Evolutionary conservation across 2,113 vertebrate genomes (phyloP).

Genomic region (Microcebus murinus): DNA sequence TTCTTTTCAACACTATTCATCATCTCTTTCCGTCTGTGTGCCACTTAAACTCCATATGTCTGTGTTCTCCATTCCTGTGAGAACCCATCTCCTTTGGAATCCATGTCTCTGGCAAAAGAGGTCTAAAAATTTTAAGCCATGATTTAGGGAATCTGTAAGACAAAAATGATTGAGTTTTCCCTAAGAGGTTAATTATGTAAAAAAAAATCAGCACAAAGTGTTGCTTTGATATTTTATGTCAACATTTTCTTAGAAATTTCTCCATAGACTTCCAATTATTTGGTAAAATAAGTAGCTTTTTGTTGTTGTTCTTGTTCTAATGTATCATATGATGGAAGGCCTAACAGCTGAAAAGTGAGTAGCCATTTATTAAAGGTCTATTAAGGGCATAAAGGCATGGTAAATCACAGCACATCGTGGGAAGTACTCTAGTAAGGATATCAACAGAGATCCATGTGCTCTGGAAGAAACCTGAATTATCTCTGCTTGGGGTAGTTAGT

Average conservation of each 20-base stretch:
- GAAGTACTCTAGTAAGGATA: not conserved
- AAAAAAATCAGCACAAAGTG: not conserved
- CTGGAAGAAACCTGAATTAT: not conserved
- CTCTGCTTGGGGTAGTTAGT: not conserved
- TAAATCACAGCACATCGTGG: not conserved
- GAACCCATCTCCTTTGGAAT: not conserved
- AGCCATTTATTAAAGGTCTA: not conserved
- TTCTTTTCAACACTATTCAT: not conserved
- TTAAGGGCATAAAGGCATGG: not conserved
- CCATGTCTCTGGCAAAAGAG: not conserved
- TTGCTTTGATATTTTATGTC: constrained; percentile 30
- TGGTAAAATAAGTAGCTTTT: not conserved
- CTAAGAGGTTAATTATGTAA: not conserved
- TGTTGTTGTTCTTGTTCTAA: not conserved
- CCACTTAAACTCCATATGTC: not conserved
- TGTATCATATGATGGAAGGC: not conserved
- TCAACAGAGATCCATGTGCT: not conserved
- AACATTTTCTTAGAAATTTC: constrained; percentile 31
- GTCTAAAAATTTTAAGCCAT: not conserved
- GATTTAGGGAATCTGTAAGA: not conserved
- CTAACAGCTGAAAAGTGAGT: not conserved
- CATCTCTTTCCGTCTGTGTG: not conserved
- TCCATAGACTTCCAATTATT: not conserved
- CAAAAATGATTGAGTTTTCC: not conserved
- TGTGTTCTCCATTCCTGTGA: not conserved